Evolutionary conservation across 2,797 vertebrate species (phyloP).

Genomic region (Lutjanus campechanus): DNA sequence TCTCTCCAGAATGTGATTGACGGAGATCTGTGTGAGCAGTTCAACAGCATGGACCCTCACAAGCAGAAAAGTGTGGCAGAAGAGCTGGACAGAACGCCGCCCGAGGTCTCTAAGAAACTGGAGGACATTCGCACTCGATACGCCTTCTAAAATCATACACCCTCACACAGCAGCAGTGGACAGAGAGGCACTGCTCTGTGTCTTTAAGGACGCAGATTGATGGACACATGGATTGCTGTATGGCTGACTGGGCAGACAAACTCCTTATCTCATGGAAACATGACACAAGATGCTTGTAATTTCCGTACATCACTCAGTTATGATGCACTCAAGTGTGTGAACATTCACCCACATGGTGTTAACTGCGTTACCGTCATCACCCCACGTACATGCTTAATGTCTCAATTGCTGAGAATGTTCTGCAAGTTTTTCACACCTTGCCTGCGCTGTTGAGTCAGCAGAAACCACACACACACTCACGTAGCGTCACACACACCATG

Average conservation of each 20-base stretch:
- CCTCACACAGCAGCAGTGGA: neutral
- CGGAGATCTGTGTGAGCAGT: conserved; percentile 98
- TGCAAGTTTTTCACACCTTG: conserved; percentile 26
- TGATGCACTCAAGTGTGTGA: neutral
- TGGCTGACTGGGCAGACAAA: neutral
- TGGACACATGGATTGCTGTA: neutral
- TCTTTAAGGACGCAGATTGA: neutral
- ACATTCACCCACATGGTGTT: conserved; percentile 1
- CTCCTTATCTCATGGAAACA: neutral
- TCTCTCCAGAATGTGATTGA: conserved; percentile 96
- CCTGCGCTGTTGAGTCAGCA: neutral
- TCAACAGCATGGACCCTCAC: conserved; percentile 99
- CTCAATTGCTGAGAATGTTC: conserved; percentile 14
- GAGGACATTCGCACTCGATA: conserved; percentile 99
- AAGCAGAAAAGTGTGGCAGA: conserved; percentile 98
- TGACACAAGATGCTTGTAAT: neutral
- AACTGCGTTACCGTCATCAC: neutral
- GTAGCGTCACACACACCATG: neutral
- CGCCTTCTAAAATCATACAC: conserved; percentile 89
- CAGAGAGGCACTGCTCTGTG: neutral
- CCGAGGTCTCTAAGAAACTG: conserved; percentile 98
- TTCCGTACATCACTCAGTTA: neutral
- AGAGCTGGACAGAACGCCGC: conserved; percentile 96
- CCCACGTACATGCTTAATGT: neutral
- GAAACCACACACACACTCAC: neutral